Percentiles rank a stretch among this genome's conserved stretches.
These are phyloP conservation scores for Zaprionus africanus DNA, from an alignment of 1,140 invertebrate genomes.

Conservation along the genomic window DNA sequence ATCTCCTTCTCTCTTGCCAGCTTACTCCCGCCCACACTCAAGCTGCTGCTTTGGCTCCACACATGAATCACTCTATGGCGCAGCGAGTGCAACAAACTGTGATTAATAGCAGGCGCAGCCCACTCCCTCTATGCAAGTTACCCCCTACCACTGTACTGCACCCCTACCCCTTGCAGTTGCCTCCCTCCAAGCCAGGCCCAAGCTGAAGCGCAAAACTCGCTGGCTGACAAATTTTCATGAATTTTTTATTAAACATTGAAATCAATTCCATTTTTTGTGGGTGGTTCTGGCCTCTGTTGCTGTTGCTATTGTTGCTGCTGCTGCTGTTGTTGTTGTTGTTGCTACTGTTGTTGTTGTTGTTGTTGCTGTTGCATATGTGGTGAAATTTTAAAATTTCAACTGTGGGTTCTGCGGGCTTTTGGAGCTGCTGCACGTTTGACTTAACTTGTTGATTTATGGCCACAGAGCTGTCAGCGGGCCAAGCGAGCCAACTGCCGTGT, in stretches of 20 bases:
- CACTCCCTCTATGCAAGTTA: background rate
- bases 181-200: conserved; percentile 13
- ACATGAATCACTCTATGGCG: conserved; percentile 80
- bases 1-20: too few species aligned
- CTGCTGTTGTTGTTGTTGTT: background rate
- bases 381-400: conserved; percentile 54
- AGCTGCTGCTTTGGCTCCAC: conserved; percentile 29
- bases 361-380: conserved; percentile 55
- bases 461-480: conserved; percentile 70
- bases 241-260: conserved; percentile 83
- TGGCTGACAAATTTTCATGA: conserved; percentile 81
- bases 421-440: conserved; percentile 69
- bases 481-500: conserved; percentile 66
- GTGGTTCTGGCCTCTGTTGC: conserved; percentile 13
- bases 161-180: background rate
- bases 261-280: conserved; percentile 74
- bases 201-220: conserved; percentile 40
- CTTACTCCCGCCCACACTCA: background rate
- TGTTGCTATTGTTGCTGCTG: conserved; percentile 40
- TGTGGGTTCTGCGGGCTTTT: conserved; percentile 50
- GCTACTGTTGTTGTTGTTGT: background rate
- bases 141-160: background rate
- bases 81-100: conserved; percentile 82
- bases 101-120: conserved; percentile 71
- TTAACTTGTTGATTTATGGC: conserved; percentile 83